These are phyloP conservation scores for Campylorhamphus procurvoides DNA, from an alignment of 2,113 vertebrate species.

Conservation along the genomic window DNA sequence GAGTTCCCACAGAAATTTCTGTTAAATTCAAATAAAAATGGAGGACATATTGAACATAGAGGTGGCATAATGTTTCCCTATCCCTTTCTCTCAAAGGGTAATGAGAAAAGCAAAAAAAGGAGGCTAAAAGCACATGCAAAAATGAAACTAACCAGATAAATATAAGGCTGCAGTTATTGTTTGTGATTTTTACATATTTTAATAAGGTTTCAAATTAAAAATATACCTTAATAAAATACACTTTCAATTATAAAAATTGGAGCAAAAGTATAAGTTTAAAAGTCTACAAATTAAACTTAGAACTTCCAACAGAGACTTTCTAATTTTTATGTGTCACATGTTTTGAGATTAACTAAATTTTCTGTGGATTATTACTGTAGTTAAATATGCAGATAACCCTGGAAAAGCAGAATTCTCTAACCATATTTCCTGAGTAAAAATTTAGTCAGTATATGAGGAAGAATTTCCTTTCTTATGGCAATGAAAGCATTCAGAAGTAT, in stretches of 20 bases:
- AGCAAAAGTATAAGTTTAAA: neutral
- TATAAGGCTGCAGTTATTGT: neutral
- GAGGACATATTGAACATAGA: neutral
- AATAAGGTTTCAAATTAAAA: neutral
- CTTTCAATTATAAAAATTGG: neutral
- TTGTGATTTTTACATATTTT: neutral
- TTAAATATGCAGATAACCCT: neutral
- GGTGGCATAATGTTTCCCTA: neutral
- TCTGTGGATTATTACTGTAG: neutral
- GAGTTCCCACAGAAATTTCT: neutral
- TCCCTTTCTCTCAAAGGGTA: neutral
- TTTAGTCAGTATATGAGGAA: neutral
- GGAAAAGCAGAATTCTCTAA: neutral
- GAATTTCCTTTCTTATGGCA: neutral
- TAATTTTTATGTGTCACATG: neutral
- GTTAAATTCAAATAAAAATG: neutral
- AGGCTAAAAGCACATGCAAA: rapidly evolving
- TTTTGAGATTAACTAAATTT: neutral
- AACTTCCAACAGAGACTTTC: neutral
- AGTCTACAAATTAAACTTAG: neutral
- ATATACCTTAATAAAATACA: neutral
- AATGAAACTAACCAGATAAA: neutral
- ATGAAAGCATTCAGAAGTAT: neutral
- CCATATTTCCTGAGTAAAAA: neutral
- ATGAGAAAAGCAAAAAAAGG: neutral